Evolutionary conservation across 2,113 vertebrate genomes (phyloP).

Genomic region (Cottus gobio): DNA sequence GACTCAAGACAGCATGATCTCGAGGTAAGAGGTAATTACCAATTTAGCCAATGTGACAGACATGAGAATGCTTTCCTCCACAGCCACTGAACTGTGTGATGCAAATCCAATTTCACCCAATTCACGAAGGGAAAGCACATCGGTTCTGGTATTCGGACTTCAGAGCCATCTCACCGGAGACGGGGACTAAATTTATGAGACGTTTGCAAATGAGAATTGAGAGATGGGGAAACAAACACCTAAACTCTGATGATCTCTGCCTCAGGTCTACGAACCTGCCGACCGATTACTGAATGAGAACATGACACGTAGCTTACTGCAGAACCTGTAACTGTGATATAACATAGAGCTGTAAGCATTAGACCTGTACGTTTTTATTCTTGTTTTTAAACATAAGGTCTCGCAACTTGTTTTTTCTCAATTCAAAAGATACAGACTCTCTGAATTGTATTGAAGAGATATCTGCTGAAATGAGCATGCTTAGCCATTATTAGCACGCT

Average conservation of each 20-base stretch:
- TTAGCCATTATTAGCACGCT: no score
- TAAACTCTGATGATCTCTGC: not conserved
- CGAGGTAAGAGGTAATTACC: slow-evolving; percentile 66
- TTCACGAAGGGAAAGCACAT: slow-evolving; percentile 10
- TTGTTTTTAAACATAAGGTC: not conserved
- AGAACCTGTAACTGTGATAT: not conserved
- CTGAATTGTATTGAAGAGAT: no score
- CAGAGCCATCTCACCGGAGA: not conserved
- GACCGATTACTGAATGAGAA: slow-evolving; percentile 2
- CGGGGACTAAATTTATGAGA: slow-evolving; percentile 1
- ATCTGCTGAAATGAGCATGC: no score
- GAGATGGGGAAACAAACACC: not conserved
- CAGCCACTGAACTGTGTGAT: slow-evolving; percentile 43
- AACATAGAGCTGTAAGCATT: not conserved
- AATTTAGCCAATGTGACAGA: slow-evolving; percentile 43
- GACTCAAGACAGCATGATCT: slow-evolving; percentile 55
- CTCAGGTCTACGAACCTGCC: not conserved
- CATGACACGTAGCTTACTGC: slow-evolving; percentile 2
- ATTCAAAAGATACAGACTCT: not conserved
- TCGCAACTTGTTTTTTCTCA: not conserved
- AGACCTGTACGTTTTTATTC: no score
- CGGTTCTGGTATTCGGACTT: slow-evolving; percentile 24
- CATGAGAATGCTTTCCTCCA: slow-evolving; percentile 24
- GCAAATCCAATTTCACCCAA: slow-evolving; percentile 43
- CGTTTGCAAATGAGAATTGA: not conserved